Evolutionary conservation across 2,888 invertebrate genomes (phyloP).

Genomic region (Vesta saturnalis): DNA sequence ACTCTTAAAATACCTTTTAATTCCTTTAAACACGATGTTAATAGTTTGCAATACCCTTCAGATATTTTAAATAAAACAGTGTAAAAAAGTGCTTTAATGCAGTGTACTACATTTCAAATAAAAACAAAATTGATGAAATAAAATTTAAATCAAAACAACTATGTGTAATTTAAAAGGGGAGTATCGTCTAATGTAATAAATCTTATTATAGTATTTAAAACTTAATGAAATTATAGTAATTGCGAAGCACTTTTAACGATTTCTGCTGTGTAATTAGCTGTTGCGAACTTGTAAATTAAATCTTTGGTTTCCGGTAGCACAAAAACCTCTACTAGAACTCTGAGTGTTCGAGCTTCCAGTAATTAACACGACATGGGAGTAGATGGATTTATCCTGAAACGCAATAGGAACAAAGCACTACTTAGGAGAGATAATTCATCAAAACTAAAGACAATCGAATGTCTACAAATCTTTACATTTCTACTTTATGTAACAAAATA

Average conservation of each 20-base stretch:
- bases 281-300: slow-evolving; percentile 27
- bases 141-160: too few relatives aligned
- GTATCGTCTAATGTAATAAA: neutral
- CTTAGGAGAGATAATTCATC: slow-evolving; percentile 6
- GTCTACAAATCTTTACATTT: neutral
- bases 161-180: neutral
- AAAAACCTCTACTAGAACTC: slow-evolving; percentile 16
- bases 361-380: slow-evolving; percentile 26
- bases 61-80: too few relatives aligned
- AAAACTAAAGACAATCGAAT: slow-evolving; percentile 18
- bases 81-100: too few relatives aligned
- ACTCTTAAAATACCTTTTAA: too few relatives aligned
- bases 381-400: slow-evolving; percentile 29
- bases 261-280: slow-evolving; percentile 23
- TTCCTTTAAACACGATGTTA: too few relatives aligned
- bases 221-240: slow-evolving; percentile 8
- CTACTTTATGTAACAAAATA: too few relatives aligned
- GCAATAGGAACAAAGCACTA: slow-evolving; percentile 23
- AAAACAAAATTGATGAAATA: too few relatives aligned
- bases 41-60: too few relatives aligned
- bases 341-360: slow-evolving; percentile 25
- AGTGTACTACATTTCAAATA: too few relatives aligned
- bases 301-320: slow-evolving; percentile 25
- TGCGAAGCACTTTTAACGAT: slow-evolving; percentile 15
- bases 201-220: neutral